Base-by-base conservation (phyloP, 2,113 vertebrate species). In the Brachypodius melanocephalos region DNA sequence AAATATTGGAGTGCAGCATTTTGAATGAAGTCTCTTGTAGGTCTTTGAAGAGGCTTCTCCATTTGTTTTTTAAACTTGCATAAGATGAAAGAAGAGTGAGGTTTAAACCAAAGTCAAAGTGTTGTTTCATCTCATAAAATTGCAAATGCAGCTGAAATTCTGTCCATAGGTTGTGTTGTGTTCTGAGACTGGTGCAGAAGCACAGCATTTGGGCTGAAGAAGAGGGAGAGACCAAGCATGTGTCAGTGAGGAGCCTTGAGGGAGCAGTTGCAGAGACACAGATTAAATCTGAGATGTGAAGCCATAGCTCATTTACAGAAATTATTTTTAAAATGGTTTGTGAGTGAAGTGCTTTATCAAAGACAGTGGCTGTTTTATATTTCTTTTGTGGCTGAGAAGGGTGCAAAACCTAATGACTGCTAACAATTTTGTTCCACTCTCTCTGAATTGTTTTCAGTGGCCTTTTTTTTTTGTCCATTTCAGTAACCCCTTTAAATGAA, bases 401-500 rank as follows among this genome's bases (percentile, higher is more conserved):
- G n/a, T 67, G 43, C 26, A 76, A 88, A 94, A 58, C 16, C 7
- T 61, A 57, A 67, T 25, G 46, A 34, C n/a, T 40, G 15, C 10
- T 48, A 81, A 57, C 4, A 26, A 10, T 68, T 86, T 83, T 31
- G 14, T 85, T 88, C 20, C 49, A 62, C 9, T 29, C 15, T 36
- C 34, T 81, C 25, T 62, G n/a, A 89, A 40, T 29, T 17, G 19
- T 71, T 71, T 85, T 88, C 49, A 42, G 38, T 67, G 48, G 0
- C 22, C 10, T 38, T 38, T 58, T 90, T 75, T 82, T 68, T 92
- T 93, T 89, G 48, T 32, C 80, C 25, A 20, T 62, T 73, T 65
- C 74, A 88, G 62, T 58, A 85, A 91, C 25, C 19, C 29, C 72
- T 93, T 86, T 78, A 83, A 74, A 73, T 57, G 49, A 78, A 94